These are phyloP conservation scores for Poecilus cupreus DNA, from an alignment of 2,888 invertebrate species.

Conservation along the genomic window DNA sequence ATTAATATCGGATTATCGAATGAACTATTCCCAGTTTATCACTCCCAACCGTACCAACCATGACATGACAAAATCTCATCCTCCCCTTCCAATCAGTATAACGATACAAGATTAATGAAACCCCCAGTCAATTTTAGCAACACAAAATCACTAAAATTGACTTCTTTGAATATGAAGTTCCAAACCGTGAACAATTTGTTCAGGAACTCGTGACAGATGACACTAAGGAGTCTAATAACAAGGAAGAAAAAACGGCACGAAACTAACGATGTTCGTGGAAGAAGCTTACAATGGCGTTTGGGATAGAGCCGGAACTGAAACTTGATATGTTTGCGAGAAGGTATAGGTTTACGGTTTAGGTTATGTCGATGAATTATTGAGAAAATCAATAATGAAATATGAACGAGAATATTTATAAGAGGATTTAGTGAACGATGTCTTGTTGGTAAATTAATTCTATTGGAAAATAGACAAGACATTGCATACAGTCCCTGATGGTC, in stretches of 20 bases:
- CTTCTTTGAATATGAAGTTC: conserved; percentile 23
- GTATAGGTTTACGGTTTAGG: background rate
- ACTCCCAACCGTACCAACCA: background rate
- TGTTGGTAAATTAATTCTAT: conserved; percentile 19
- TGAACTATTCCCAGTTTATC: no score
- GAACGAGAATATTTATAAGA: background rate
- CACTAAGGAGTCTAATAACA: conserved; percentile 31
- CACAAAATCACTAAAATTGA: conserved; percentile 26
- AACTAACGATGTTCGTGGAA: background rate
- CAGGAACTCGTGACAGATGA: conserved; percentile 33
- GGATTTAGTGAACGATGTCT: background rate
- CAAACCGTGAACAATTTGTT: conserved; percentile 38
- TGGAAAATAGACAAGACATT: no score
- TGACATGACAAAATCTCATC: conserved; percentile 11
- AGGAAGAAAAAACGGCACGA: background rate
- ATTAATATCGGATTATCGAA: no score
- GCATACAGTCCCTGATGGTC: no score
- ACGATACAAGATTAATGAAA: conserved; percentile 37
- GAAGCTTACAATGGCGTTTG: background rate
- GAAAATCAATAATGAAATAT: conserved; percentile 13
- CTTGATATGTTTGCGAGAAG: conserved; percentile 1
- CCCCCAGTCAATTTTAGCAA: conserved; percentile 16
- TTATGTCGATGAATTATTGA: conserved; percentile 16
- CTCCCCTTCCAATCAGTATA: background rate
- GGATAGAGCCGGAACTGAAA: conserved; percentile 2